These are phyloP conservation scores for Thryonomys swinderianus DNA, from an alignment of 2,113 vertebrate species.

Conservation along the genomic window DNA sequence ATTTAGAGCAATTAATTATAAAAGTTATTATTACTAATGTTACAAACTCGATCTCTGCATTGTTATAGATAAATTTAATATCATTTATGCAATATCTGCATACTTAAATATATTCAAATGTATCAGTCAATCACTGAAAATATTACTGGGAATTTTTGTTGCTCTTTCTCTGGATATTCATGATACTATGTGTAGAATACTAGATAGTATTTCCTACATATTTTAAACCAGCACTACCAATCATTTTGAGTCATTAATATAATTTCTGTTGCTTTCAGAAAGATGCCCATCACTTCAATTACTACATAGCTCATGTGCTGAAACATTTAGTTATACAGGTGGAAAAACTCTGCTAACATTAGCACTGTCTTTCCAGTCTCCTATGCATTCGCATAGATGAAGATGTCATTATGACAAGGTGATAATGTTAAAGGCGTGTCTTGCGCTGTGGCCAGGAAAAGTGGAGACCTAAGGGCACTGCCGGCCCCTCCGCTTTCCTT, in stretches of 20 bases:
- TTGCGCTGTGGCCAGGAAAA: too few species aligned
- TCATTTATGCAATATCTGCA: not conserved
- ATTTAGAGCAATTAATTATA: not conserved
- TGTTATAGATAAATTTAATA: not conserved
- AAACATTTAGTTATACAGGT: not conserved
- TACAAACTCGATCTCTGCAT: not conserved
- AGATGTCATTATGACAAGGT: fast-evolving
- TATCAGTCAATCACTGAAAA: not conserved
- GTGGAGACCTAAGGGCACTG: too few species aligned
- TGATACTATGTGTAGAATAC: not conserved
- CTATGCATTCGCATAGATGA: not conserved
- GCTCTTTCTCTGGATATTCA: not conserved
- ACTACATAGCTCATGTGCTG: not conserved
- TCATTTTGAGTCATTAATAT: not conserved
- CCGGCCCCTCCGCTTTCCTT: fast-evolving
- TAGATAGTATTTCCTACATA: not conserved
- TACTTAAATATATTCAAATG: not conserved
- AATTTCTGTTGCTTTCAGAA: not conserved
- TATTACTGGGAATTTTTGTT: not conserved
- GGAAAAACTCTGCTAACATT: not conserved
- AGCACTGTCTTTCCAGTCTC: not conserved
- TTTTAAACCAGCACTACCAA: not conserved
- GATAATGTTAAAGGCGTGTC: not conserved
- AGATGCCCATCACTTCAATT: not conserved
- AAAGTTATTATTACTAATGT: not conserved